Conservation (phyloP, 1,140 invertebrate genomes). For the Drosophila serrata region DNA sequence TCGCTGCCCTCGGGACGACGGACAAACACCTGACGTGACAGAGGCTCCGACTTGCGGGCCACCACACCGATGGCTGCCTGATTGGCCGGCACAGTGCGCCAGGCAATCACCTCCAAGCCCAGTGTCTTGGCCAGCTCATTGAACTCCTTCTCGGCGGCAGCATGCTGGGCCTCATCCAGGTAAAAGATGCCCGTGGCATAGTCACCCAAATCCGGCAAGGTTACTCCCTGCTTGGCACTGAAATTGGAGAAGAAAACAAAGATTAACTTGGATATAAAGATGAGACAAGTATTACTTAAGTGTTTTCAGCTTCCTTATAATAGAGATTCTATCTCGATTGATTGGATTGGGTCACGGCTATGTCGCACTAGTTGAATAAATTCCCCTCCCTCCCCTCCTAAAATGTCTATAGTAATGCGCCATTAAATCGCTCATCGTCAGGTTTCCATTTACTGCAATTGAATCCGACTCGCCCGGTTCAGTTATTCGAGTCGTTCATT, state of each 20-base stretch:
- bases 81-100: constrained; percentile 96
- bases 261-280: background rate
- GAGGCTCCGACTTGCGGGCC: constrained; percentile 96
- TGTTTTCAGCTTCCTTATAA: background rate
- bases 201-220: constrained; percentile 93
- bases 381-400: background rate
- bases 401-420: constrained; percentile 32
- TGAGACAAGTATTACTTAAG: too few relatives aligned
- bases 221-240: constrained; percentile 90
- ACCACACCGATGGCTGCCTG: constrained; percentile 94
- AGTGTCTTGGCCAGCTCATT: constrained; percentile 92
- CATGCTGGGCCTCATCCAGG: constrained; percentile 93
- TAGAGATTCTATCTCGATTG: background rate
- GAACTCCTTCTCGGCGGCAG: constrained; percentile 93
- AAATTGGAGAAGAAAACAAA: background rate
- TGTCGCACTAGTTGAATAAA: constrained; percentile 13
- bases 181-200: constrained; percentile 99
- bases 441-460: constrained; percentile 41
- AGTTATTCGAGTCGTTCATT: constrained; percentile 41
- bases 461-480: constrained; percentile 16
- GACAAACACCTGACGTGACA: constrained; percentile 98
- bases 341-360: constrained; percentile 18
- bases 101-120: constrained; percentile 93
- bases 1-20: constrained; percentile 86
- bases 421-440: constrained; percentile 35